Evolutionary conservation across 2,113 vertebrate species (phyloP).

Genomic region (Sterna hirundo): DNA sequence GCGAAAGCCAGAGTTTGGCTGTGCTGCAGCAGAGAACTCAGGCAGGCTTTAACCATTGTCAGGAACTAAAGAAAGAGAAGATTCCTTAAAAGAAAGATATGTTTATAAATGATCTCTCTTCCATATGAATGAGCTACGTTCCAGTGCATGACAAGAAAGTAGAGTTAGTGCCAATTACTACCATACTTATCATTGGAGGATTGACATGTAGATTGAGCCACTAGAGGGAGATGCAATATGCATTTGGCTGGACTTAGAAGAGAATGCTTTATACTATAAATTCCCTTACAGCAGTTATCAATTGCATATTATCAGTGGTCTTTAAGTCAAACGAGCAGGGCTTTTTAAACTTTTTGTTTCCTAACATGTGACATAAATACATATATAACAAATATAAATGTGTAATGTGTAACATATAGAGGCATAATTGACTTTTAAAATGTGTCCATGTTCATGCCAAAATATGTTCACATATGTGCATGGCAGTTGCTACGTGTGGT

Average conservation of each 20-base stretch:
- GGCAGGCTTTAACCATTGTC: background rate
- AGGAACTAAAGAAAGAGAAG: background rate
- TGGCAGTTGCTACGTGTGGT: background rate
- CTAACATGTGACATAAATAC: background rate
- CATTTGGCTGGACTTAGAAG: background rate
- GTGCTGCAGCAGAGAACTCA: background rate
- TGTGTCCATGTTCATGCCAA: too few relatives aligned
- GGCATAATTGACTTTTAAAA: background rate
- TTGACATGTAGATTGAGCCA: background rate
- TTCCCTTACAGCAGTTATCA: background rate
- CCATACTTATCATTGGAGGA: background rate
- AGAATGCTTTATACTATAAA: background rate
- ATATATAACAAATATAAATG: background rate
- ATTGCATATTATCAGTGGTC: background rate
- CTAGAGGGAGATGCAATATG: slow-evolving; percentile 57
- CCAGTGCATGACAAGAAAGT: background rate
- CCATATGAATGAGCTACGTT: background rate
- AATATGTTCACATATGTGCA: background rate
- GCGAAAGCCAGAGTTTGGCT: background rate
- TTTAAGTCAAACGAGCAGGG: background rate
- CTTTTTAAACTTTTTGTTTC: background rate
- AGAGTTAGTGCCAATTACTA: background rate
- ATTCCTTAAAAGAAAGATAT: background rate
- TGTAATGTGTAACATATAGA: background rate
- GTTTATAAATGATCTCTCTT: background rate